A percentile compares a stretch with the other conserved stretches of the same genome.
phyloP scores from a whole-genome alignment of 1,140 invertebrate genomes.

The Polypedilum vanderplanki region DNA sequence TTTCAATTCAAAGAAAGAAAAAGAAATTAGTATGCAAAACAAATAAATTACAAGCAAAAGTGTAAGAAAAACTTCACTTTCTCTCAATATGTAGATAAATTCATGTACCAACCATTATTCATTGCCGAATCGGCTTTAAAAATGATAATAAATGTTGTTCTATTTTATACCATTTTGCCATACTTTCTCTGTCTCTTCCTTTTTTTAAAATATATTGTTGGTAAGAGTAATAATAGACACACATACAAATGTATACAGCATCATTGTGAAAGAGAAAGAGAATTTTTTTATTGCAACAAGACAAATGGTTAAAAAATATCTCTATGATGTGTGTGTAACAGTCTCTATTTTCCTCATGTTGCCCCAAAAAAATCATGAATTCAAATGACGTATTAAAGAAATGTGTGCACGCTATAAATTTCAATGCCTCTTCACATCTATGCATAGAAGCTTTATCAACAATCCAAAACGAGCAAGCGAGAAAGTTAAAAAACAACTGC shows the following conservation, averaged over 20 bases:
- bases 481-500: slow-evolving; percentile 10
- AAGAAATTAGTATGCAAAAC: slow-evolving; percentile 4
- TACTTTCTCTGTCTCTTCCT: neutral
- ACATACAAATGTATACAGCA: neutral
- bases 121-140: neutral
- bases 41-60: neutral
- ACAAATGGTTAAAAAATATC: neutral
- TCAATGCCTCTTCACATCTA: slow-evolving; percentile 1
- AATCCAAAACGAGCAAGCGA: neutral
- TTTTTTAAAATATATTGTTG: neutral
- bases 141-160: slow-evolving; percentile 8
- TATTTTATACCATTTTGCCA: neutral
- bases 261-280: neutral
- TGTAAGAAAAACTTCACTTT: neutral
- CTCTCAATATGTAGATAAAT: neutral
- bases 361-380: slow-evolving; percentile 10
- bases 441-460: slow-evolving; percentile 9
- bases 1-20: neutral
- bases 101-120: neutral
- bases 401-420: slow-evolving; percentile 22
- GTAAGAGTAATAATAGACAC: neutral
- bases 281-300: neutral
- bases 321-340: too few relatives aligned
- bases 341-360: too few relatives aligned
- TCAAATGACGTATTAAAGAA: slow-evolving; percentile 22